Base-by-base conservation (phyloP, 2,888 invertebrate genomes). In the Heliconius aoede region DNA sequence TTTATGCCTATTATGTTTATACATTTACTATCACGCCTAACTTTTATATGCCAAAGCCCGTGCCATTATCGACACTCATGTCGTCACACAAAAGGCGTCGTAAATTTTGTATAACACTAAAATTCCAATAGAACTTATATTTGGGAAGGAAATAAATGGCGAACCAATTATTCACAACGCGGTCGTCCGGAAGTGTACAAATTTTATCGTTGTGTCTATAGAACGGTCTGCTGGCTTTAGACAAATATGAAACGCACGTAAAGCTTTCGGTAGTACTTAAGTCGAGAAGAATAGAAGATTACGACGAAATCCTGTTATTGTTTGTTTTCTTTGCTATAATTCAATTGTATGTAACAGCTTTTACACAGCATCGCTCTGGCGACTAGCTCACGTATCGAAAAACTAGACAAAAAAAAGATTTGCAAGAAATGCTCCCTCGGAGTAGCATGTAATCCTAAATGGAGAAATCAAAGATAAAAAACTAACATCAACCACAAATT, bases 301-400 rank as follows among this genome's bases (percentile, higher is more conserved):
- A 93, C 90, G 88, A 80, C 86, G 89, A 91, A 94, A 94, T 90
- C 91, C 90, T 92, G 93, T 94, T 93, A 92, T 94, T 94, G 93
- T 94, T 94, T 94, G 91, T 94, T 93, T 94, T 91, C 93, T 93
- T 93, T 90, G 81, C 82, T 79, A 81, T 91, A 89, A 91, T 88
- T 87, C 91, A 87, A 89, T 92, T 92, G 89, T 91, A 83, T 82
- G 76, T 82, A 80, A 76, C 51, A 69, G 69, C 72, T 60, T 61
- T 67, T 46, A 26, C 51, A 74, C 78, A 82, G 80, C 80, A 80
- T 82, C 78, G 81, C 81, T 80, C 82, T 81, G 78, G 82, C 80
- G 79, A 81, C 81, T 83, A 77, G 75, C 79, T 81, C 85, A 85
- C 83, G 84, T 85, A 76, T 65, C 74, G 30, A 46, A 58, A 71